Conservation (phyloP, 2,888 invertebrate species). For the Oscheius sp. region DNA sequence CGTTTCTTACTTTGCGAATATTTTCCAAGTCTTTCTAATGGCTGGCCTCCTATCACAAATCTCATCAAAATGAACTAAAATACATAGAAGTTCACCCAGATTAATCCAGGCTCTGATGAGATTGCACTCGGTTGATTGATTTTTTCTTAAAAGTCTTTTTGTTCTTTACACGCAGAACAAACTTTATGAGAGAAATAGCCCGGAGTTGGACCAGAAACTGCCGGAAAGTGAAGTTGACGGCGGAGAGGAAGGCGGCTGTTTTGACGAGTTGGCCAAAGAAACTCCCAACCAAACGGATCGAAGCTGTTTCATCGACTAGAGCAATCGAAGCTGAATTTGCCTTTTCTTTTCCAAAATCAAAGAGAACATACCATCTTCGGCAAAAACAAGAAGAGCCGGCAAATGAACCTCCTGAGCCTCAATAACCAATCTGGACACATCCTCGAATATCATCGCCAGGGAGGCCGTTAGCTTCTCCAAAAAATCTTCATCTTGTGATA, state of each 20-base stretch:
- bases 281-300: background rate
- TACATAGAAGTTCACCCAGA: constrained; percentile 58
- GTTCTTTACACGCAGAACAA: background rate
- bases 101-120: constrained; percentile 45
- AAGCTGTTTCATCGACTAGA: constrained; percentile 5
- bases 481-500: background rate
- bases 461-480: background rate
- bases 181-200: constrained; percentile 27
- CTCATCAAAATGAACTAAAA: constrained; percentile 53
- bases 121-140: background rate
- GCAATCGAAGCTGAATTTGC: background rate
- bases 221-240: constrained; percentile 27
- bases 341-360: background rate
- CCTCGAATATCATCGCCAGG: constrained; percentile 17
- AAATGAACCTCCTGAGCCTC: constrained; percentile 15
- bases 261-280: background rate
- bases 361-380: constrained; percentile 21
- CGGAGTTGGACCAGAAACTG: constrained; percentile 33
- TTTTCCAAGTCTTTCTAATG: constrained; percentile 35
- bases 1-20: constrained; percentile 29
- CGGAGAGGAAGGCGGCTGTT: constrained; percentile 6
- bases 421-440: constrained; percentile 3
- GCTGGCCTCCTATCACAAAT: constrained; percentile 40
- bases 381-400: constrained; percentile 20
- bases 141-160: background rate